Base-by-base conservation (phyloP, 2,888 invertebrate species). In the Plemyria rubiginata region DNA sequence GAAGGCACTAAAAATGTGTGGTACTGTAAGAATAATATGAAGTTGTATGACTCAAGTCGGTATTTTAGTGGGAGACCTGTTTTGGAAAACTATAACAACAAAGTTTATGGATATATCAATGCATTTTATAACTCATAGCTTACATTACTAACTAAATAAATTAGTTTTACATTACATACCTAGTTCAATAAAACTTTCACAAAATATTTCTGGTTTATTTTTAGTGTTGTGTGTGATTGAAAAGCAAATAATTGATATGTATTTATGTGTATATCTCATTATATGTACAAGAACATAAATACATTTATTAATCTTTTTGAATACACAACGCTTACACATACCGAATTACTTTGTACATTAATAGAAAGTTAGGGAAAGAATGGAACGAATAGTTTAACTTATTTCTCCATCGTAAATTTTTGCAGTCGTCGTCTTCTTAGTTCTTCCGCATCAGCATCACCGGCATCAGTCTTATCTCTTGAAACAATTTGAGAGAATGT, bases 341-440 rank as follows among this genome's bases (percentile, higher is more conserved):
- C 85, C 82, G 80, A 86, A 87, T 90, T 85, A 89, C 90, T 90
- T 90, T 92, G 87, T 92, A 92, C 91, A 92, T 85, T 86, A 87
- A 83, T 82, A 86, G 82, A 82, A 85, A 84, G 81, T 86, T 82
- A 80, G 73, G 80, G 80, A 81, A 86, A 77, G 40, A 85, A 77
- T 83, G 78, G 81, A 85, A 86, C 81, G 72, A 81, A 83, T 81
- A 77, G 70, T 75, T 70, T 75, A 75, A 82, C 82, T 91, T 85
- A 92, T 83, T 92, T 88, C 70, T 92, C 92, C 77, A 82, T 71
- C 63, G 85, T 90, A 79, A 96, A 97, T 89, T 96, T 96, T 88
- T 96, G 95, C 84, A 97, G 92, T 87, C 97, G 94, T 82, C 96
- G 94, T 89, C 95, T 95, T 85, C 97, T 94, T 60, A 97, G 92